Evolutionary conservation across 2,113 vertebrate genomes (phyloP).

Genomic region (Columba janthina): DNA sequence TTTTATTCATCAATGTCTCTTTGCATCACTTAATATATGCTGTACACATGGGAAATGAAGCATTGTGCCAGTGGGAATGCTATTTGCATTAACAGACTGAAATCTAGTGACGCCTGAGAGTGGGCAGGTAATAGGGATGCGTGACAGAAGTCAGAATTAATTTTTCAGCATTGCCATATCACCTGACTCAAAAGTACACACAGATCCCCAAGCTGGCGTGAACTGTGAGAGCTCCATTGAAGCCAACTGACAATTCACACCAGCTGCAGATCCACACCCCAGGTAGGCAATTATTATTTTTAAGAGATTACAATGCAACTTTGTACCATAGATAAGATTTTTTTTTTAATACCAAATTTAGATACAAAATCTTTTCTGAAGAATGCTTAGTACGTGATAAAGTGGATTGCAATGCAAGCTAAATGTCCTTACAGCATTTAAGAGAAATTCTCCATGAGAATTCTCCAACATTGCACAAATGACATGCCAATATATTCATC

Average conservation of each 20-base stretch:
- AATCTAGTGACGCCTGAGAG: background rate
- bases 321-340: background rate
- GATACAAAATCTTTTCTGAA: background rate
- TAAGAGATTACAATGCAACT: background rate
- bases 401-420: background rate
- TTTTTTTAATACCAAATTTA: background rate
- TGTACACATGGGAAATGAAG: background rate
- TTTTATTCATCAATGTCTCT: background rate
- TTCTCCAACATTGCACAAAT: background rate
- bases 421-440: background rate
- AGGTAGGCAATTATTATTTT: background rate
- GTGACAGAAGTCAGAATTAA: conserved; percentile 7
- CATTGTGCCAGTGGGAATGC: background rate
- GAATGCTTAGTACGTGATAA: background rate
- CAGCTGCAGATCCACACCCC: background rate
- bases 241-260: conserved; percentile 29
- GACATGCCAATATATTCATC: background rate
- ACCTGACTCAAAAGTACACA: background rate
- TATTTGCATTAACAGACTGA: conserved; percentile 18
- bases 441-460: background rate
- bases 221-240: conserved; percentile 36
- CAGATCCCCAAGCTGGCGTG: background rate
- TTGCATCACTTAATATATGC: background rate
- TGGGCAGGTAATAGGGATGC: conserved; percentile 13
- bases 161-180: background rate